Base-by-base conservation (phyloP, 30 jellyfish, hydroid and myxozoan species). In the Aurelia sp. region DNA sequence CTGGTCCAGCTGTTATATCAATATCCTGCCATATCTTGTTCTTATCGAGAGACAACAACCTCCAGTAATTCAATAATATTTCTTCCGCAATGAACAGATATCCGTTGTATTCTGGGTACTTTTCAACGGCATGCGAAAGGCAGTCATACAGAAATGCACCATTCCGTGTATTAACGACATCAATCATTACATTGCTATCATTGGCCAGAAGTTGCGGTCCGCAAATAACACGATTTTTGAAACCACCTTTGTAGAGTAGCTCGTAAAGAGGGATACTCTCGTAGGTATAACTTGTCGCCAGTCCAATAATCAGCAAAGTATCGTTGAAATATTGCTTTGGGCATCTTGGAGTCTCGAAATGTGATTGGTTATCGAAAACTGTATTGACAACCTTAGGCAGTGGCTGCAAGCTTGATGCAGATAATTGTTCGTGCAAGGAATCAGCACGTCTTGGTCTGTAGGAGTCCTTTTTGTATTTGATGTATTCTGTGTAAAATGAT, bases 121-220 rank as follows among this genome's bases (percentile, higher is more conserved):
- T 88, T 44, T 21, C 62, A 37, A 93, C 85, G 16, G 81, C 97
- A 11, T 79, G 81, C 61, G 92, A 66, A 31, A 93, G 70, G 73
- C 98, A 93, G 79, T 93, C 98, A 79, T 93, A 93, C 21, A 86
- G 96, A 74, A 88, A 93, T 18, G 98, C 98, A 20, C 98, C 98
- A 65, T 83, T 64, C 13, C 92, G 81, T 4, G 98, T 93, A 61
- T 93, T 86, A 10, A 93, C 94, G 52, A 81, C 88, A n/a, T 66
- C 77, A 27, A 84, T 60, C 2, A 48, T 64, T 13, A 74, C 65
- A 33, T 69, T 90, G 50, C 91, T 93, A 35, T 85, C 96, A 65
- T 84, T 93, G 16, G 93, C 57, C 21, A 88, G 62, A 20, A 59
- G 51, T 47, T 88, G 55, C 10, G 95, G 90, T 13, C 98, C 97